phyloP scores from a whole-genome alignment of 2,797 vertebrate species.

The Numenius phaeopus region DNA sequence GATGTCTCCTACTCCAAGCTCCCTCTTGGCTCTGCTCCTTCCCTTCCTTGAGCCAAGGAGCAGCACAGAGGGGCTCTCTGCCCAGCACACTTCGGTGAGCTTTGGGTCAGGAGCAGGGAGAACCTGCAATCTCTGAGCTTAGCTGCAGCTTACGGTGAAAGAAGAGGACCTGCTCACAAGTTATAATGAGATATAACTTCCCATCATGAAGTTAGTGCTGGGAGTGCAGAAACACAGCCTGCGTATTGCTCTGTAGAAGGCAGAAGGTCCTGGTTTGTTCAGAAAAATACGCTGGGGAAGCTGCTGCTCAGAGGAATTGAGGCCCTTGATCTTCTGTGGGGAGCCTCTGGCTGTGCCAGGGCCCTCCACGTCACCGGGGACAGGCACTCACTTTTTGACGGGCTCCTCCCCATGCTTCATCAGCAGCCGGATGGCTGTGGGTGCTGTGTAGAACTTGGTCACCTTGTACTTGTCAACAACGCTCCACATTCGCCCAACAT shows the following conservation, averaged over 20 bases:
- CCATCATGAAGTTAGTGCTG: not conserved
- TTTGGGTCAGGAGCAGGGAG: not conserved
- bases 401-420: conserved; percentile 97
- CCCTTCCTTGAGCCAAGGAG: not conserved
- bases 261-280: not conserved
- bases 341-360: not conserved
- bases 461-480: conserved; percentile 94
- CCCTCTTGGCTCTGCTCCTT: not conserved
- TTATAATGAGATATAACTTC: too few species aligned
- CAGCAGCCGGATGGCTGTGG: conserved; percentile 95
- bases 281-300: not conserved
- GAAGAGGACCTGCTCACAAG: not conserved
- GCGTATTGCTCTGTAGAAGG: not conserved
- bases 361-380: not conserved
- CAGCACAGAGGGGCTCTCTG: not conserved
- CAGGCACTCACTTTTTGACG: conserved; percentile 87
- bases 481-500: conserved; percentile 92
- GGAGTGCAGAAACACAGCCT: not conserved
- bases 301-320: not conserved
- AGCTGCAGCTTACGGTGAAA: not conserved
- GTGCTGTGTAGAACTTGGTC: conserved; percentile 97
- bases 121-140: not conserved
- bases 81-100: not conserved
- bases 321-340: too few species aligned
- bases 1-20: not conserved